A percentile compares a stretch with the other conserved stretches of the same genome.
Evolutionary conservation across 2,113 vertebrate genomes (phyloP).

Genomic region (Lampris incognitus): DNA sequence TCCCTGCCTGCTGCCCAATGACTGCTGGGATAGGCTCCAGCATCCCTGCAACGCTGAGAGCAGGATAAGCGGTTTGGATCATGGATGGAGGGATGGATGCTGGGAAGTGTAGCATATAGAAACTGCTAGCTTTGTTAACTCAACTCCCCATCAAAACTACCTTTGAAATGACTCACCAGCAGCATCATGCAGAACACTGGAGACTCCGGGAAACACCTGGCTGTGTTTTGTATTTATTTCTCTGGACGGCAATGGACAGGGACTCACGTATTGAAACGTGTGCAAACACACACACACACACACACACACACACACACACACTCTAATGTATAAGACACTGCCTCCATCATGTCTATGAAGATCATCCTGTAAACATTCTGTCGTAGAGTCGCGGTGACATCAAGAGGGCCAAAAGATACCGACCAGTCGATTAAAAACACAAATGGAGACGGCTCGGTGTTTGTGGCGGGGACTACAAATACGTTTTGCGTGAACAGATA

Average conservation of each 20-base stretch:
- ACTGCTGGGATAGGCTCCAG: too few species aligned
- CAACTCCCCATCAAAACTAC: too few species aligned
- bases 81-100: too few species aligned
- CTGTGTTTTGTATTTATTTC: conserved; percentile 59
- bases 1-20: too few species aligned
- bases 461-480: conserved; percentile 12
- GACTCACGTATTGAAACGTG: conserved; percentile 43
- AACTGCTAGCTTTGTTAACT: too few species aligned
- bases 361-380: background rate
- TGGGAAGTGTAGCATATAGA: too few species aligned
- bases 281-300: conserved; percentile 35
- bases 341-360: background rate
- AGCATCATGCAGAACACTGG: conserved; percentile 36
- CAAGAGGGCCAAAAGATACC: background rate
- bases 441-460: conserved; percentile 13
- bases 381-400: conserved; percentile 23
- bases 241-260: conserved; percentile 48
- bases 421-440: conserved; percentile 22
- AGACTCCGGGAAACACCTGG: conserved; percentile 65
- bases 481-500: conserved; percentile 6
- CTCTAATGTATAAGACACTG: conserved; percentile 1
- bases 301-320: conserved; percentile 28
- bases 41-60: too few species aligned
- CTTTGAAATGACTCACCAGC: conserved; percentile 45
- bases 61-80: too few species aligned